Evolutionary conservation across 2,797 vertebrate species (phyloP).

Genomic region (Chloroceryle amazona): DNA sequence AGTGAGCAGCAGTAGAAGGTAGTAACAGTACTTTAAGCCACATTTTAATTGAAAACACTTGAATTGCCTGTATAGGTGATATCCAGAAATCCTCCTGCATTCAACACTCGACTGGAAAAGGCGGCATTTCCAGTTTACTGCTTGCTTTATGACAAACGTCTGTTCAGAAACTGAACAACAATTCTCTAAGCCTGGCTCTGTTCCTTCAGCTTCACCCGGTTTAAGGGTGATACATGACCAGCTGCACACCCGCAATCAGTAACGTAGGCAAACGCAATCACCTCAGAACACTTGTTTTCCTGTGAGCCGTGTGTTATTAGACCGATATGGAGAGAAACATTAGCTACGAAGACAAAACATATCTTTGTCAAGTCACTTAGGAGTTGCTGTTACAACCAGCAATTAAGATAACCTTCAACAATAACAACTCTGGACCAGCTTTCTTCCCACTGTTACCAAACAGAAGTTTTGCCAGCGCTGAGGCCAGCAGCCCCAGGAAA

Average conservation of each 20-base stretch:
- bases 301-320: neutral
- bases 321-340: neutral
- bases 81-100: neutral
- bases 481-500: neutral
- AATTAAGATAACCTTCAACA: neutral
- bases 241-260: neutral
- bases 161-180: neutral
- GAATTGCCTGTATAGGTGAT: neutral
- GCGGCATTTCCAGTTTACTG: neutral
- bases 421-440: neutral
- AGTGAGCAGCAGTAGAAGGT: neutral
- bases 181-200: neutral
- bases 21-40: neutral
- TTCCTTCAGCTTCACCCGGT: neutral
- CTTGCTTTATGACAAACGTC: neutral
- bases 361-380: neutral
- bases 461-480: neutral
- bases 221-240: neutral
- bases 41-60: constrained; percentile 34
- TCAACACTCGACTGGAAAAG: neutral
- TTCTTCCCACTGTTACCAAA: neutral
- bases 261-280: neutral
- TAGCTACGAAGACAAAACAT: neutral
- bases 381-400: neutral
- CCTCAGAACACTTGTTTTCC: neutral